Percentiles rank a stretch among this genome's conserved stretches.
Conservation (phyloP, 2,888 invertebrate species). For the Papilio protenor region DNA sequence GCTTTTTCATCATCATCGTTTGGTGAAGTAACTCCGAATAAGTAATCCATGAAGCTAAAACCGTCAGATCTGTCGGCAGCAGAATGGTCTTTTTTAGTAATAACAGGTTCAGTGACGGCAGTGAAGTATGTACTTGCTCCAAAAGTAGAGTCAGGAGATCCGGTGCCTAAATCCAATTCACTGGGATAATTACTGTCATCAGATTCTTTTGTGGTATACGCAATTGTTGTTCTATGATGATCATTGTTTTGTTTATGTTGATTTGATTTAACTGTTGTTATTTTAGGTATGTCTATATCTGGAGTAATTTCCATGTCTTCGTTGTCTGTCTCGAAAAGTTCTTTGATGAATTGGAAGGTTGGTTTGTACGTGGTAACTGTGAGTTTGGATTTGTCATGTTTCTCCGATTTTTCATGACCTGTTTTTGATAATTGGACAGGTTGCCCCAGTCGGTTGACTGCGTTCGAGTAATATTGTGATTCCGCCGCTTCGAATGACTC, state of each 20-base stretch:
- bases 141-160: constrained; percentile 69
- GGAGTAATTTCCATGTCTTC: constrained; percentile 56
- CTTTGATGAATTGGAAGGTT: constrained; percentile 64
- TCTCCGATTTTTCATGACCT: constrained; percentile 60
- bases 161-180: constrained; percentile 76
- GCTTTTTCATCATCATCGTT: constrained; percentile 54
- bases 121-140: constrained; percentile 64
- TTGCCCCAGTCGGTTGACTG: constrained; percentile 81
- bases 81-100: constrained; percentile 54
- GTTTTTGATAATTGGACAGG: constrained; percentile 57
- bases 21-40: constrained; percentile 71
- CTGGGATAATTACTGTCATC: constrained; percentile 57
- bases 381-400: constrained; percentile 59
- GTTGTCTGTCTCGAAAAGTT: constrained; percentile 62
- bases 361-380: constrained; percentile 76
- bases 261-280: constrained; percentile 47
- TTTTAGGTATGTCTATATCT: constrained; percentile 68
- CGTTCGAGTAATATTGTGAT: constrained; percentile 87
- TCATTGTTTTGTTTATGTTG: constrained; percentile 47
- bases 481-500: constrained; percentile 92
- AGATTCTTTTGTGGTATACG: constrained; percentile 48
- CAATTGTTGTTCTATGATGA: constrained; percentile 46
- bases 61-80: constrained; percentile 64
- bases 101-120: constrained; percentile 64
- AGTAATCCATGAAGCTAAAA: constrained; percentile 75